phyloP scores from a whole-genome alignment of 2,113 vertebrate genomes.

The Anhinga rufa region DNA sequence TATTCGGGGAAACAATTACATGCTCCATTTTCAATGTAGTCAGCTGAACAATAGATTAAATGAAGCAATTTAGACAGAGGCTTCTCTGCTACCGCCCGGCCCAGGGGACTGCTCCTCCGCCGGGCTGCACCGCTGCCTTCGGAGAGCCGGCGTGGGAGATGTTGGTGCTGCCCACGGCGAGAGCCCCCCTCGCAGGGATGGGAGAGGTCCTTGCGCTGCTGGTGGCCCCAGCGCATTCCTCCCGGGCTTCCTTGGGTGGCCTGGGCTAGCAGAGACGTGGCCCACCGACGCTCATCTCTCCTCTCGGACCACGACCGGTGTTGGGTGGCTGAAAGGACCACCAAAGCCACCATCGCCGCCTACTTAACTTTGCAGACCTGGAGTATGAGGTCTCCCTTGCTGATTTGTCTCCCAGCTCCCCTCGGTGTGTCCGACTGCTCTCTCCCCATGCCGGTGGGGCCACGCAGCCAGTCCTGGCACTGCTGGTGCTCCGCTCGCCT shows the following conservation, averaged over 20 bases:
- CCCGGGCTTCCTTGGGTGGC: not conserved
- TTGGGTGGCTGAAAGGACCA: not conserved
- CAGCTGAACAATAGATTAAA: slow-evolving; percentile 59
- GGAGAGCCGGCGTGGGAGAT: not conserved
- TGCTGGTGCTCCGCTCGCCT: not conserved
- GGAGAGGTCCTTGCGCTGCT: not conserved
- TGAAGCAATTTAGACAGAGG: slow-evolving; percentile 31
- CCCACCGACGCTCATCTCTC: fast-evolving
- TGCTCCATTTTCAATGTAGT: slow-evolving; percentile 59
- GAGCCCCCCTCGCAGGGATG: fast-evolving
- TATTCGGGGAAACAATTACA: slow-evolving; percentile 63
- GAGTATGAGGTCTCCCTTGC: not conserved
- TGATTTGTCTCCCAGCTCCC: not conserved
- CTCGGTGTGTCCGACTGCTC: not conserved
- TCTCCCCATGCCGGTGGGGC: not conserved
- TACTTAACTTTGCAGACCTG: not conserved
- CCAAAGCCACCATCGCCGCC: not conserved
- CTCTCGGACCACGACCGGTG: no score
- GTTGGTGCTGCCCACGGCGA: fast-evolving
- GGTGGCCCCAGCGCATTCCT: fast-evolving
- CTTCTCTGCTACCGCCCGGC: not conserved
- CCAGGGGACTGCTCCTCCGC: not conserved
- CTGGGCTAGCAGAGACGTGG: not conserved
- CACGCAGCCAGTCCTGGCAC: fast-evolving
- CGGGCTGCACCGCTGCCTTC: not conserved